Evolutionary conservation across 1,140 invertebrate genomes (phyloP), one percentile per base, ranked within the genome.

Genomic region (Delia radicum): DNA sequence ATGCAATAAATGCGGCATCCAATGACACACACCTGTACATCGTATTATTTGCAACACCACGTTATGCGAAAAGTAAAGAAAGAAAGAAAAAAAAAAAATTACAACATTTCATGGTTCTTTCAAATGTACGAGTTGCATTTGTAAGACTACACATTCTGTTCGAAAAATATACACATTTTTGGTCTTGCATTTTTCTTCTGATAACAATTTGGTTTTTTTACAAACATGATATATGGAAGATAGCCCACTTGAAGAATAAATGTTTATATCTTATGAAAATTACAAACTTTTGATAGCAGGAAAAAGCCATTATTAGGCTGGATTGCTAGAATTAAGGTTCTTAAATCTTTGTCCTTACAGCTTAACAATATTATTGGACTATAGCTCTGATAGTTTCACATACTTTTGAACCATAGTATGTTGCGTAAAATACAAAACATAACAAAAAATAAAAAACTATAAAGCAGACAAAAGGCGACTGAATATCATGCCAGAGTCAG

Each of bases 1-100:
- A 69, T 69, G 65, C 65, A 69, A 69, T 33, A 69, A 33, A 33
- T 69, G 65, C 29, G 65, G 65, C 65, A 69, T 21, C 29, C 65
- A 69, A 63, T 26, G 13, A 37, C 33, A 24, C 65, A 69, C 29
- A 63, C 62, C 26, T 10, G 26, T 27, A 63, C 15, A 69, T 2
- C 15, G 29, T 55, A 55, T 21, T 42, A 6, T 42, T 42, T 42
- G 48, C 48, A 21, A 55, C 18, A 55, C 8, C 8, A 21, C 48
- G 18, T 55, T 55, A 55, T 6, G 3, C 15, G 18, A 55, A 55
- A 21, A 18, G 6, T 8, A 21, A 55, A 21, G 18, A 55, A 21
- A 21, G n/a, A n/a, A 48, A 48, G 42, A 15, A 15, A 5, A 48
- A 15, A n/a, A n/a, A n/a, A 3, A 46, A 18, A 18, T 15, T 18